Conservation (phyloP, 2,113 vertebrate genomes). For the human (Homo sapiens) region DNA sequence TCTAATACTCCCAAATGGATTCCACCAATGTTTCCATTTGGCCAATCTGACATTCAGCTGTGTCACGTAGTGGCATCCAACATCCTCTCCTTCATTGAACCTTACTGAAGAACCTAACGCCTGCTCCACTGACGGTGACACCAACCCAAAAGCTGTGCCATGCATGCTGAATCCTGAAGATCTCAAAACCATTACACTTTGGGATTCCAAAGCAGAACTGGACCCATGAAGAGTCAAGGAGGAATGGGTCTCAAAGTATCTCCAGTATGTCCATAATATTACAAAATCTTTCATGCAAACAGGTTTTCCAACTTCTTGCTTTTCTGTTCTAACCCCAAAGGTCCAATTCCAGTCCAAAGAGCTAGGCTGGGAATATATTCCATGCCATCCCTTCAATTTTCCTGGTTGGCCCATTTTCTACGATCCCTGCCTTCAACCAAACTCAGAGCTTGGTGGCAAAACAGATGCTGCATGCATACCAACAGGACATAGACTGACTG, state of each 20-base stretch:
- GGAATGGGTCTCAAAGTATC: background rate
- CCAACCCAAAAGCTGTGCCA: background rate
- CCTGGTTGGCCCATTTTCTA: background rate
- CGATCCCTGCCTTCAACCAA: background rate
- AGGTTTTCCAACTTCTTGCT: background rate
- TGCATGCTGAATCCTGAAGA: background rate
- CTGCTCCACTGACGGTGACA: background rate
- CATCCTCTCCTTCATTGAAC: background rate
- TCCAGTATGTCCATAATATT: background rate
- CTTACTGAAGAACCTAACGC: background rate
- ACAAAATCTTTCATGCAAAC: background rate
- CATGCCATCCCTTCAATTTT: background rate
- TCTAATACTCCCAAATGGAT: background rate
- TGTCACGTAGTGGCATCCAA: background rate
- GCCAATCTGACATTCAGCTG: background rate
- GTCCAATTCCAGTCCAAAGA: background rate
- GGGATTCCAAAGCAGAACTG: background rate
- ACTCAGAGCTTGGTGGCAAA: background rate
- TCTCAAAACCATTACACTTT: background rate
- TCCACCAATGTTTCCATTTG: background rate
- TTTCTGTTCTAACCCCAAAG: background rate
- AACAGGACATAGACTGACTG: background rate
- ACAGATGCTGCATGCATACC: background rate
- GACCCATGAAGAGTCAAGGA: background rate
- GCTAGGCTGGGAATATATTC: background rate